Base-by-base conservation (phyloP, 2,113 vertebrate species). In the Marmota monax region DNA sequence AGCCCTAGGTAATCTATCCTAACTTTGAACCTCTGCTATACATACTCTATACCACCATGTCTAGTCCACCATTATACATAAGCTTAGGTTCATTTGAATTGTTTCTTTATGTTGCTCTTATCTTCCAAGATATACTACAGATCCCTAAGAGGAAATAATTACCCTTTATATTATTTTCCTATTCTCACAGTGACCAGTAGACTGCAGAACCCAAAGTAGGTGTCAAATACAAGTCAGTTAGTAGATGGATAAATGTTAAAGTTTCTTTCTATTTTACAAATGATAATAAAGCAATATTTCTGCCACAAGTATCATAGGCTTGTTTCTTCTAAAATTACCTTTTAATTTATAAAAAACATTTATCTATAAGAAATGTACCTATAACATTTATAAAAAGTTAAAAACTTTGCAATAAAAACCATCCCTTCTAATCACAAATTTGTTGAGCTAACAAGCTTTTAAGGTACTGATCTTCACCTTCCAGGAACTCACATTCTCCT, bases 341-440 rank as follows among this genome's bases (percentile, higher is more conserved):
- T 83, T 69, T 88, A 61, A 70, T 39, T 77, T 77, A 34, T 84
- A 39, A 88, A 87, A 78, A 69, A 56, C 73, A 39, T 39, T 65
- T 74, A 17, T 22, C 32, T 45, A 5, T 65, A 80, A 45, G 79
- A 51, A 83, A 76, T 25, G 65, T 77, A 32, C 70, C 34, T 18
- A 34, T 69, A 73, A 25, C 11, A 82, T 85, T 90, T 92, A 73
- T 77, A 42, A 92, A 78, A 74, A 78, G 37, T 76, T 51, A 93
- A 58, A 74, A 94, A 88, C 48, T 95, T 90, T 88, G 6, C 45
- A 94, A 72, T 63, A 84, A 96, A 96, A 93, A 63, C 56, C 34
- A 39, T 84, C 48, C 14, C 56, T 94, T 94, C 39, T 79, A 80
- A 51, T 51, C 80, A 91, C 29, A 89, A 25, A 45, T 83, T 83